Base-by-base conservation (phyloP, 1,140 invertebrate species). In the Eupeodes corollae region DNA sequence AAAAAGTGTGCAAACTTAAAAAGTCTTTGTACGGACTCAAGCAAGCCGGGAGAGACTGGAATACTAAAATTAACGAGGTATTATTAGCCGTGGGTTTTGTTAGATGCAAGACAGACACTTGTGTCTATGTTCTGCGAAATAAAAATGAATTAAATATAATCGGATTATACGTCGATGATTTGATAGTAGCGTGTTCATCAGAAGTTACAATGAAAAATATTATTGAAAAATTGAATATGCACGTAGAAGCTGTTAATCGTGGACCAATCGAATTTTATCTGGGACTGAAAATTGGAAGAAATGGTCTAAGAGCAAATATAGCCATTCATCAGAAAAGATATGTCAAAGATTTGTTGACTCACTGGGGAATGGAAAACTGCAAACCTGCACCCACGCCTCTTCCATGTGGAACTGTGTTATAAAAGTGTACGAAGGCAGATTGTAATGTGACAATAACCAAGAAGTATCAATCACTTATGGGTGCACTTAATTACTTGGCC, bases 201-300 rank as follows among this genome's bases (percentile, higher is more conserved):
- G n/a, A n/a, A n/a, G n/a, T n/a, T 42, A 52, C 31, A 43, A 52
- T 39, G 44, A 48, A 40, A 13, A 33, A 44, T 13, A 49, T 45
- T 19, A 16, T 44, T 30, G 16, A 15, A 2, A 18, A 43, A 12
- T 19, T 44, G 13, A 44, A 44, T 38, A 39, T 31, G 6, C 19
- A 44, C 10, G 33, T 49, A 3, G 42, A 49, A 38, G 43, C 16
- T 31, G 31, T 40, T 14, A 49, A 59, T 14, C 16, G 44, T 6
- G 55, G 47, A 6, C 12, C 42, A 44, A 52, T 54, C 16, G 49
- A 53, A 33, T 30, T 56, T 35, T 63, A 42, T 54, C 50, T 70
- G 43, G 60, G 63, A 11, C 58, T 63, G 21, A 48, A 58, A 49
- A 58, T 69, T 38, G 48, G 50, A 51, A 8, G 39, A 13, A 14